Base-by-base conservation (phyloP, 2,888 invertebrate species). In the Tillus elongatus region DNA sequence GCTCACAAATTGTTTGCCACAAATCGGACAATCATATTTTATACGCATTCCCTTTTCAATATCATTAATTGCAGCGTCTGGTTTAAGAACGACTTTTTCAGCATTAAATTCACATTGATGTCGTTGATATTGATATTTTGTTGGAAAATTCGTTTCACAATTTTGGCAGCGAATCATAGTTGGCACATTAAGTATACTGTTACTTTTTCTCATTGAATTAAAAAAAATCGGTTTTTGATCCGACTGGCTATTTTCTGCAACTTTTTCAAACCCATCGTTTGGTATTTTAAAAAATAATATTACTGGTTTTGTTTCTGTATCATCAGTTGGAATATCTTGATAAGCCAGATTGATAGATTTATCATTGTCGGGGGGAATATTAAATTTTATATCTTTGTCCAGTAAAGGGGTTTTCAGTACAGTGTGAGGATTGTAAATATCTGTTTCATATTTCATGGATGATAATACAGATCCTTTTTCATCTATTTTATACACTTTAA, bases 51-150 rank as follows among this genome's bases (percentile, higher is more conserved):
- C 59, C 42, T 60, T 61, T 19, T 64, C 59, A 3, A 56, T 47
- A 39, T 61, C 58, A 39, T 57, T 53, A n/a, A 56, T 47, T 31
- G 58, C 60, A 9, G 54, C 54, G 42, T 63, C 57, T 2, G 63
- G 53, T 44, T 65, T 65, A 12, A 64, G 41, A n/a, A 62, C 58
- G 8, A 63, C 61, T 51, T 65, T 66, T 24, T 63, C 63, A 2
- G 63, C 61, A 42, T 66, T 63, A 43, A 64, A 66, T 44, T 66
- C 63, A 47, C 66, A 67, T 38, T 66, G 66, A 40, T 67, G 66
- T 15, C 66, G 50, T 44, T 67, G 66, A 42, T 63, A 67, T 40
- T 67, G 66, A 45, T 67, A 67, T 43, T 66, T 66, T 3, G 66
- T 66, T 2, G 65, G 63, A 45, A 66, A 67, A 46, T 64, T 61